These are phyloP conservation scores for Daubentonia madagascariensis DNA, from an alignment of 2,113 vertebrate genomes.

Conservation along the genomic window DNA sequence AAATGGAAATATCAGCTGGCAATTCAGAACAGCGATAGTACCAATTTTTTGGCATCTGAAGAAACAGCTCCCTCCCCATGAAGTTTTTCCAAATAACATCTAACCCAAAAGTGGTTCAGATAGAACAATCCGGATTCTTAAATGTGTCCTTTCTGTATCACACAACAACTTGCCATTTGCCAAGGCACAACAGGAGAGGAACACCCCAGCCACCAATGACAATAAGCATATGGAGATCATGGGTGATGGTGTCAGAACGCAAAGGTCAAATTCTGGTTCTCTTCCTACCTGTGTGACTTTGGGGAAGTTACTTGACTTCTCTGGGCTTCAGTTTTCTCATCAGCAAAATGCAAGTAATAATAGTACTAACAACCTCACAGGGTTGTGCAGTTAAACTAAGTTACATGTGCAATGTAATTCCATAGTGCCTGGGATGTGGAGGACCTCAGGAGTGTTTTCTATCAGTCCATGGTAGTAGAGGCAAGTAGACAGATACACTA, in stretches of 20 bases:
- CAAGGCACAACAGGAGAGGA: neutral
- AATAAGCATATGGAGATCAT: accelerated
- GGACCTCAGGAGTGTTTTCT: no score
- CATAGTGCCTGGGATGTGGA: accelerated
- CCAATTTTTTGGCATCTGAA: neutral
- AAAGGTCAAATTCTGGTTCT: neutral
- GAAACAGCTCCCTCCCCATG: neutral
- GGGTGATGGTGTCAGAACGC: accelerated
- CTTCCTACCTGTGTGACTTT: neutral
- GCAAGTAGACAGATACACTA: accelerated
- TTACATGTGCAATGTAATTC: neutral
- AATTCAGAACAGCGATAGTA: neutral
- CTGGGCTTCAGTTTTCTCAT: neutral
- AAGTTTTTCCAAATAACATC: neutral
- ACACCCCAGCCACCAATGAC: accelerated
- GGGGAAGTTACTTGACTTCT: neutral
- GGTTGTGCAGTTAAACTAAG: neutral
- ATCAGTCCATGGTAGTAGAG: accelerated
- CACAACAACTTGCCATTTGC: neutral
- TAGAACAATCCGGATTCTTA: neutral
- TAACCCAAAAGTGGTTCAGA: neutral
- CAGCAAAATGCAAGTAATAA: neutral
- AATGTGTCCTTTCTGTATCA: neutral
- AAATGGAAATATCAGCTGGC: neutral
- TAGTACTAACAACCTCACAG: neutral